A percentile compares a stretch with the other conserved stretches of the same genome.
Evolutionary conservation across 1,140 invertebrate species (phyloP).

Genomic region (Lucilia cuprina): DNA sequence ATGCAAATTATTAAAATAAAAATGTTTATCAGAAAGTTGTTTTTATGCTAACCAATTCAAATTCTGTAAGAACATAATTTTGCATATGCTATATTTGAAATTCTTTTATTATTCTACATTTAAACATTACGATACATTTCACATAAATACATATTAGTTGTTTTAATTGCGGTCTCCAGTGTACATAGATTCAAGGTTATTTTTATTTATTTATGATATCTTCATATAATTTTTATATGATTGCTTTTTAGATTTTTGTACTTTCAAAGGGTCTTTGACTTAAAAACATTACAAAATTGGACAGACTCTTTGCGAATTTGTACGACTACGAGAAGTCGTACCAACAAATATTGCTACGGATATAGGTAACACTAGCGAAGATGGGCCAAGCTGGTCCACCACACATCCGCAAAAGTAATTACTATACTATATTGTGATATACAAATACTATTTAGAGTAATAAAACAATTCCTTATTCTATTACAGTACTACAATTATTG

Average conservation of each 20-base stretch:
- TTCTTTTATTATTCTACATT: no score
- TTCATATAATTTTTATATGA: not conserved
- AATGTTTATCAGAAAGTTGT: no score
- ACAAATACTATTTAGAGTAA: not conserved
- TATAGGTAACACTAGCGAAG: slow-evolving; percentile 59
- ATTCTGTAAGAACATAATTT: no score
- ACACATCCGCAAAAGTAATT: slow-evolving; percentile 58
- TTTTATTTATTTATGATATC: no score
- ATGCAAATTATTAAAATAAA: no score
- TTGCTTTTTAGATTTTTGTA: not conserved
- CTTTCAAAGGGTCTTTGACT: not conserved
- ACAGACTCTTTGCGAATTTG: slow-evolving; percentile 60
- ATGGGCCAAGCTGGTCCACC: slow-evolving; percentile 59
- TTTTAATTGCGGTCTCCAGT: no score
- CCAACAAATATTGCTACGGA: slow-evolving; percentile 55
- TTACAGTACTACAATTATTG: slow-evolving; percentile 10
- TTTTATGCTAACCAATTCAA: no score
- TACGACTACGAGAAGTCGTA: slow-evolving; percentile 61
- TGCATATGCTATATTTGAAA: no score
- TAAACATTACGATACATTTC: no score
- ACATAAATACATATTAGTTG: no score
- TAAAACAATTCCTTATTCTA: not conserved
- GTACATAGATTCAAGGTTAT: no score
- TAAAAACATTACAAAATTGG: slow-evolving; percentile 53
- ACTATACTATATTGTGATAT: not conserved